Conservation (phyloP, 2,797 vertebrate genomes). For the Pangasius djambal region DNA sequence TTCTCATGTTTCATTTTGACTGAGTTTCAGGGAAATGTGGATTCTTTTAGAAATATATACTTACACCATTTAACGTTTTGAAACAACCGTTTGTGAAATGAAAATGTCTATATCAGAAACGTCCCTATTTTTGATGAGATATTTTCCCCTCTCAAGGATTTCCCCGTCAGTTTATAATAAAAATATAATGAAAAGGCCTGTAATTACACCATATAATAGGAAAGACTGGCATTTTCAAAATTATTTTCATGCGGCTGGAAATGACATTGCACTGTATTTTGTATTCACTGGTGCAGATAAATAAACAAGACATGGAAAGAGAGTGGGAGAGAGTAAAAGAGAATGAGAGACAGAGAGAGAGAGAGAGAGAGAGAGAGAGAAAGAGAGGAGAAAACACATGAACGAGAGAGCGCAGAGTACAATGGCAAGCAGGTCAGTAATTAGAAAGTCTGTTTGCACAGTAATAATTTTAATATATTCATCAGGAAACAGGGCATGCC, state of each 20-base stretch:
- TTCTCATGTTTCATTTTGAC: not conserved
- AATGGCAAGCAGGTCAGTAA: conserved; percentile 89
- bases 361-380: conserved; percentile 52
- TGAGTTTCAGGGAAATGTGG: not conserved
- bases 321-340: conserved; percentile 43
- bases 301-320: conserved; percentile 84
- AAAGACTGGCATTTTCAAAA: conserved; percentile 85
- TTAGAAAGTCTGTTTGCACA: conserved; percentile 91
- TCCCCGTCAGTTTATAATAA: conserved; percentile 75
- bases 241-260: conserved; percentile 84
- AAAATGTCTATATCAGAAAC: not conserved
- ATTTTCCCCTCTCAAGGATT: conserved; percentile 73
- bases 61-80: not conserved
- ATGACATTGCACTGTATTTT: conserved; percentile 85
- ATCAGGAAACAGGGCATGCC: conserved; percentile 83
- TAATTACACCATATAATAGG: conserved; percentile 84
- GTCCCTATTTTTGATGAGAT: conserved; percentile 69
- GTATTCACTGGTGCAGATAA: conserved; percentile 87
- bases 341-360: conserved; percentile 47
- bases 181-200: conserved; percentile 80
- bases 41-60: not conserved
- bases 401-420: conserved; percentile 82
- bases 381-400: conserved; percentile 60
- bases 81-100: conserved; percentile 12
- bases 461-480: conserved; percentile 92